A percentile compares a stretch with the other conserved stretches of the same genome.
Conservation (phyloP, 1,140 invertebrate species). For the Sitophilus oryzae region DNA sequence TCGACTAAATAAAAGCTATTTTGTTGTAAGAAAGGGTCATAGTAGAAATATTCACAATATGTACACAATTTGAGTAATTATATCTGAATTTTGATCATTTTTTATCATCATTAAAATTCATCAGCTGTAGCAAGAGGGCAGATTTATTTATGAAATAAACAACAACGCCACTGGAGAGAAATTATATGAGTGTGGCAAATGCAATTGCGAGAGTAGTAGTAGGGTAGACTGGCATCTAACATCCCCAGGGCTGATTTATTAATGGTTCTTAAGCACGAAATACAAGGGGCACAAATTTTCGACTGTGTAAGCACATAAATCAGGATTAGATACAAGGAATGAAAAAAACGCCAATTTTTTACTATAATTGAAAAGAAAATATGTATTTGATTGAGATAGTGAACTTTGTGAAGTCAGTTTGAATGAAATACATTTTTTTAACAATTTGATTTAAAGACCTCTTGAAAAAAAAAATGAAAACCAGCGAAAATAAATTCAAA, state of each 20-base stretch:
- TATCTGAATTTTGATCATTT: too few species aligned
- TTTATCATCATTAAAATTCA: too few species aligned
- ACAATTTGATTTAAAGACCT: too few species aligned
- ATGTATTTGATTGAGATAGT: constrained; percentile 4
- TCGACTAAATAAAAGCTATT: too few species aligned
- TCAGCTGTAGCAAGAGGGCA: background rate
- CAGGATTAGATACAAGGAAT: constrained; percentile 15
- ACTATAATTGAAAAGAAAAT: constrained; percentile 11
- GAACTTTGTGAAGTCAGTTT: too few species aligned
- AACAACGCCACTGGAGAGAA: constrained; percentile 8
- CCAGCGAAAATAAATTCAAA: too few species aligned
- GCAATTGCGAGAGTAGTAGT: constrained; percentile 15
- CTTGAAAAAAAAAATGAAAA: too few species aligned
- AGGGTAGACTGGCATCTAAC: constrained; percentile 10
- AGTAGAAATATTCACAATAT: too few species aligned
- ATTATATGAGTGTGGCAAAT: constrained; percentile 20
- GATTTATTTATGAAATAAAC: background rate
- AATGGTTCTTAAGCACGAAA: constrained; percentile 23
- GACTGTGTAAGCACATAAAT: constrained; percentile 23
- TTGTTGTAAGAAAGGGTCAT: too few species aligned
- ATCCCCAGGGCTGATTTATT: constrained; percentile 24
- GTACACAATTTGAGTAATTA: too few species aligned
- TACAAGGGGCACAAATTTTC: constrained; percentile 24
- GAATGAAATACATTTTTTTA: too few species aligned
- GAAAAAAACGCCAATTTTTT: constrained; percentile 13